Conservation (phyloP, 2,113 vertebrate genomes). For the Cisticola juncidis region DNA sequence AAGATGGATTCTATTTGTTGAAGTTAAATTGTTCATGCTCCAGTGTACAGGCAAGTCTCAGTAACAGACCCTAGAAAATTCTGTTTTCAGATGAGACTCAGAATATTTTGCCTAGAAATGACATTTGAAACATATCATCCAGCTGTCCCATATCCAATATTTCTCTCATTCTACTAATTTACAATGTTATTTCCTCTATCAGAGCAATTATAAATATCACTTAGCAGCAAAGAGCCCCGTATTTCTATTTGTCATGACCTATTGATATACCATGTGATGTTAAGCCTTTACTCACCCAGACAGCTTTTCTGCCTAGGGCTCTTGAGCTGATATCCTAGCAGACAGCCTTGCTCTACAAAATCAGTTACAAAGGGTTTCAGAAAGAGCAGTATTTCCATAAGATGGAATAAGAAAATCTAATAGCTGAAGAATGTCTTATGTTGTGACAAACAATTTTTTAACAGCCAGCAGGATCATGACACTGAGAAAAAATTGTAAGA, state of each 20-base stretch:
- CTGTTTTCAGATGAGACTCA: neutral
- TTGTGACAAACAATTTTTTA: neutral
- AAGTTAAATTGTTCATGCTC: neutral
- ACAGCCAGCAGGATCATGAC: neutral
- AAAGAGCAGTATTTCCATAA: neutral
- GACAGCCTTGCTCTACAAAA: neutral
- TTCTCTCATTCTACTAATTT: neutral
- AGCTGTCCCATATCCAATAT: neutral
- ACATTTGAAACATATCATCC: neutral
- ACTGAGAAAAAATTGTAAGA: neutral
- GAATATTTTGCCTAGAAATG: neutral
- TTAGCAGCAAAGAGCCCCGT: neutral
- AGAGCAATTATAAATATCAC: neutral
- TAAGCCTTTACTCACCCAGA: neutral
- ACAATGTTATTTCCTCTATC: neutral
- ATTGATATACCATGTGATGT: accelerated
- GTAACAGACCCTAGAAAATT: neutral
- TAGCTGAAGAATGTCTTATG: neutral
- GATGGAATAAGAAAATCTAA: neutral
- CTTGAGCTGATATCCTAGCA: neutral
- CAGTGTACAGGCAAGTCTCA: neutral
- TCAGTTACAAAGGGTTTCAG: neutral
- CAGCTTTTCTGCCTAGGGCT: neutral
- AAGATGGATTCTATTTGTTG: neutral
- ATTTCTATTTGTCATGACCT: neutral